Percentiles rank a stretch among this genome's conserved stretches.
Conservation (phyloP, 2,113 vertebrate species). For the Burhinus oedicnemus region DNA sequence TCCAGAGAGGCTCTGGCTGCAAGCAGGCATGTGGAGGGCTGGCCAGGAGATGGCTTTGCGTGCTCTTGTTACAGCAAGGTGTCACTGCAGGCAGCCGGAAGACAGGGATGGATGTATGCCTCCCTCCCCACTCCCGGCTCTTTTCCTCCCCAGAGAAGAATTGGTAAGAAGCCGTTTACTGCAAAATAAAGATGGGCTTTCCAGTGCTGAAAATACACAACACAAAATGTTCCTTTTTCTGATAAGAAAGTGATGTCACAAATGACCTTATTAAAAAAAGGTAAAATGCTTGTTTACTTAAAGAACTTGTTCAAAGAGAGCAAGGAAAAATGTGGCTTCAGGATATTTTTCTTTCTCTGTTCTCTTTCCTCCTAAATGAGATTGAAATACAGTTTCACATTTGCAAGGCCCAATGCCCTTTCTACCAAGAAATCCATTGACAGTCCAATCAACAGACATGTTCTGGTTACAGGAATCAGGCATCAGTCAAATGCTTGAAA, state of each 20-base stretch:
- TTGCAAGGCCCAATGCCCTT: slow-evolving; percentile 72
- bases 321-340: slow-evolving; percentile 51
- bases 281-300: slow-evolving; percentile 69
- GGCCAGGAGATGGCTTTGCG: background rate
- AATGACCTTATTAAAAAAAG: slow-evolving; percentile 77
- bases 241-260: slow-evolving; percentile 65
- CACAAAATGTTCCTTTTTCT: slow-evolving; percentile 40
- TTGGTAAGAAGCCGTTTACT: background rate
- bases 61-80: slow-evolving; percentile 24
- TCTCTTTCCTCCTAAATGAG: slow-evolving; percentile 66
- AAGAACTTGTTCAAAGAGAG: slow-evolving; percentile 61
- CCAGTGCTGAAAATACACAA: slow-evolving; percentile 35
- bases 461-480: slow-evolving; percentile 70
- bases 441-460: slow-evolving; percentile 72
- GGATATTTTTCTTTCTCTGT: slow-evolving; percentile 52
- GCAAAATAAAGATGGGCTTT: background rate
- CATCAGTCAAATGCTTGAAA: slow-evolving; percentile 65
- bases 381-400: slow-evolving; percentile 73
- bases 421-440: slow-evolving; percentile 75
- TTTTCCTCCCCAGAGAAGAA: background rate
- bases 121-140: background rate
- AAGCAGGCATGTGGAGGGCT: background rate
- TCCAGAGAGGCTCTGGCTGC: slow-evolving; percentile 37
- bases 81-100: slow-evolving; percentile 36
- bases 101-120: background rate